Conservation (phyloP, 2,888 invertebrate species). For the Conistra vaccinii region DNA sequence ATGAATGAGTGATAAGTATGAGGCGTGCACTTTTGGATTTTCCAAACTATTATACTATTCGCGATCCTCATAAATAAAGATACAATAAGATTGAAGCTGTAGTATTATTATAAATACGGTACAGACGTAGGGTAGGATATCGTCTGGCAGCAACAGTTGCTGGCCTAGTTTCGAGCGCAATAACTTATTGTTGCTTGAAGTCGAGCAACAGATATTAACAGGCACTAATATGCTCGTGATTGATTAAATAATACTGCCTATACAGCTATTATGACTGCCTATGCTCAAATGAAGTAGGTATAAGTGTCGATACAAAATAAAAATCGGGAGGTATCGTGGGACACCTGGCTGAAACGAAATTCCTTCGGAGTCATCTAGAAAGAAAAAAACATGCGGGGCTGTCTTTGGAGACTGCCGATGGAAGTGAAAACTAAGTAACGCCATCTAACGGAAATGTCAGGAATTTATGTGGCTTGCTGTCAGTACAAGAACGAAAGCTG, state of each 20-base stretch:
- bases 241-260: background rate
- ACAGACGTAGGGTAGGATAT: constrained; percentile 10
- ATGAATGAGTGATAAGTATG: too few species aligned
- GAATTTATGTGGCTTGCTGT: too few species aligned
- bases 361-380: too few species aligned
- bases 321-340: too few species aligned
- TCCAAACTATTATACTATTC: too few species aligned
- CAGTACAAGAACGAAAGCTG: too few species aligned
- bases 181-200: constrained; percentile 37
- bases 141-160: constrained; percentile 49
- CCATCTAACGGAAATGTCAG: too few species aligned
- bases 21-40: too few species aligned
- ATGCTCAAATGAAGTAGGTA: background rate
- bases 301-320: background rate
- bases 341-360: too few species aligned
- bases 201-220: constrained; percentile 26
- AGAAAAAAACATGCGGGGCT: too few species aligned
- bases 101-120: background rate
- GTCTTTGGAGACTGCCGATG: too few species aligned
- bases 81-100: background rate
- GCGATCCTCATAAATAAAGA: constrained; percentile 4
- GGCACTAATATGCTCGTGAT: constrained; percentile 8
- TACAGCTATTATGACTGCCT: background rate
- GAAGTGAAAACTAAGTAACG: too few species aligned
- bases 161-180: constrained; percentile 46